These are phyloP conservation scores for Caenorhabditis drosophilae DNA, from an alignment of 2,888 invertebrate genomes.

Conservation along the genomic window DNA sequence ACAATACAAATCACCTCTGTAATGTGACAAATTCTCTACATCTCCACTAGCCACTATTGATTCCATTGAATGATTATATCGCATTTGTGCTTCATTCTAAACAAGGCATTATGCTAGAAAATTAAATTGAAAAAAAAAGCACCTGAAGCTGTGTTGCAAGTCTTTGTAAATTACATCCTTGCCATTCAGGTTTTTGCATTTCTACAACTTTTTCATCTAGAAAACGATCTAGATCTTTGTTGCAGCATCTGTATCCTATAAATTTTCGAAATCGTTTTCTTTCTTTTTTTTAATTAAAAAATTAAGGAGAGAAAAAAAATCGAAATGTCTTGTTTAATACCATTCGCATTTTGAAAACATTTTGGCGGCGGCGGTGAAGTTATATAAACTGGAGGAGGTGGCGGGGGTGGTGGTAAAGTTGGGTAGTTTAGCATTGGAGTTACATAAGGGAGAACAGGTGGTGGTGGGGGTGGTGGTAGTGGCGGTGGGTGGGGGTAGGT, in stretches of 20 bases:
- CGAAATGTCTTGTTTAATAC: no score
- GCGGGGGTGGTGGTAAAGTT: constrained; percentile 11
- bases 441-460: constrained; percentile 6
- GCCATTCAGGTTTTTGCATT: constrained; percentile 22
- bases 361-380: constrained; percentile 25
- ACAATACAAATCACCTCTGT: constrained; percentile 33
- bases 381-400: constrained; percentile 7
- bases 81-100: constrained; percentile 13
- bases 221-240: constrained; percentile 15
- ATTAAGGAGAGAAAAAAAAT: no score
- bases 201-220: constrained; percentile 12
- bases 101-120: constrained; percentile 14
- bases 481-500: constrained; percentile 18
- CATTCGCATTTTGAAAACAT: constrained; percentile 23
- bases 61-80: constrained; percentile 35
- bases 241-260: constrained; percentile 33
- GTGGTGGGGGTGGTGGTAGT: constrained; percentile 12
- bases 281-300: background rate
- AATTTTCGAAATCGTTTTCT: background rate
- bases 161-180: constrained; percentile 30
- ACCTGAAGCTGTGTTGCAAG: constrained; percentile 32
- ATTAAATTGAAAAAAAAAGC: background rate
- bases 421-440: constrained; percentile 7
- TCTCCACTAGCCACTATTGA: constrained; percentile 26
- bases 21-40: constrained; percentile 19